Conservation (phyloP, 2,113 vertebrate species). For the Catharus bicknelli region DNA sequence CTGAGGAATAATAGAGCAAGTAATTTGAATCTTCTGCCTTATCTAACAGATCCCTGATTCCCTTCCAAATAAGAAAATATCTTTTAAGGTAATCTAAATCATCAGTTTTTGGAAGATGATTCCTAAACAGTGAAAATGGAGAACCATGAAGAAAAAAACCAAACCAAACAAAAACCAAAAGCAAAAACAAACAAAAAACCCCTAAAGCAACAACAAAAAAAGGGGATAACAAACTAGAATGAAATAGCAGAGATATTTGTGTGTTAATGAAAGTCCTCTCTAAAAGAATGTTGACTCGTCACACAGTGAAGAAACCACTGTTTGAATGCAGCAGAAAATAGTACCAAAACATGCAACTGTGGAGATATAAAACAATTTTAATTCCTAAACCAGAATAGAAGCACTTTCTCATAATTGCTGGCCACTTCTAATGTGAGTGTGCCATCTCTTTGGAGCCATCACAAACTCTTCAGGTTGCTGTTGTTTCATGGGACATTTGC, state of each 20-base stretch:
- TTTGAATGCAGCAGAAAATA: not conserved
- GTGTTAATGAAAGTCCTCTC: not conserved
- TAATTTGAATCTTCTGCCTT: not conserved
- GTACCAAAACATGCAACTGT: not conserved
- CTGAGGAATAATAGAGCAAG: not conserved
- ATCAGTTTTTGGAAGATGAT: not conserved
- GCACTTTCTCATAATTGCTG: not conserved
- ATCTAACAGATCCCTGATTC: not conserved
- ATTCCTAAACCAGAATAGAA: not conserved
- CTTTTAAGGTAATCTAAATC: not conserved
- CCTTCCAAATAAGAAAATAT: not conserved
- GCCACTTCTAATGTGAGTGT: not conserved
- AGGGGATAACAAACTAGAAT: not conserved
- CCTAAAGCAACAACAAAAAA: not conserved
- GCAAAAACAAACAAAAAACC: not conserved
- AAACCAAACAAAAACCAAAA: not conserved
- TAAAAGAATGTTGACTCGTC: not conserved
- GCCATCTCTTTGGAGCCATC: not conserved
- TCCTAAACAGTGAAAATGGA: not conserved
- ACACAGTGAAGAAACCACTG: rapidly evolving
- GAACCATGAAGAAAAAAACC: not conserved
- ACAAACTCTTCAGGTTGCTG: not conserved
- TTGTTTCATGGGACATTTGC: not conserved
- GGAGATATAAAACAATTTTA: not conserved
- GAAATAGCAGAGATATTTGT: not conserved